These are phyloP conservation scores for Aethes cnicana DNA, from an alignment of 2,888 invertebrate genomes.

Conservation along the genomic window DNA sequence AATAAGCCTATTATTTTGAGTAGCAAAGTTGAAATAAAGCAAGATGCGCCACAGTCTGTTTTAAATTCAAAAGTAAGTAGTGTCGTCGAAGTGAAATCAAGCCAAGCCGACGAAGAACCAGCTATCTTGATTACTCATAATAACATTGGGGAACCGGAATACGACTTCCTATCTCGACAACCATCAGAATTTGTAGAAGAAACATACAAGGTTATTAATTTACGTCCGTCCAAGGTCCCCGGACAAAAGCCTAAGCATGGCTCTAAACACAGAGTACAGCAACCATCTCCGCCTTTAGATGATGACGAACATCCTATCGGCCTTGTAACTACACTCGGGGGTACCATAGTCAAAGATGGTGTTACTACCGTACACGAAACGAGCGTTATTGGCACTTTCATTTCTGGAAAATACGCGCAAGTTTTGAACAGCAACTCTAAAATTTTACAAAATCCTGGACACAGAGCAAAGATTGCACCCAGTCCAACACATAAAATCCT, in stretches of 20 bases:
- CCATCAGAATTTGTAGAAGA: slow-evolving; percentile 93
- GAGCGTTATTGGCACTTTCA: slow-evolving; percentile 93
- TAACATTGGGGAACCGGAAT: slow-evolving; percentile 90
- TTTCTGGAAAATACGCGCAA: slow-evolving; percentile 94
- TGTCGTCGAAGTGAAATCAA: slow-evolving; percentile 79
- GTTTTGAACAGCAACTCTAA: slow-evolving; percentile 91
- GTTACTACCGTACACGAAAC: slow-evolving; percentile 93
- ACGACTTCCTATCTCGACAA: slow-evolving; percentile 92
- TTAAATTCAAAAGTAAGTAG: slow-evolving; percentile 77
- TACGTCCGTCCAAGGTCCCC: slow-evolving; percentile 85
- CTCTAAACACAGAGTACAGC: slow-evolving; percentile 66
- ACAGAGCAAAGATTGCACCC: slow-evolving; percentile 85
- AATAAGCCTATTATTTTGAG: slow-evolving; percentile 68
- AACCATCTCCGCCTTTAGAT: slow-evolving; percentile 70
- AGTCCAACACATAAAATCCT: slow-evolving; percentile 86
- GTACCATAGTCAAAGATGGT: slow-evolving; percentile 91
- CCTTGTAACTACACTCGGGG: slow-evolving; percentile 91
- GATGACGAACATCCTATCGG: slow-evolving; percentile 89
- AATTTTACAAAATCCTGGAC: slow-evolving; percentile 73
- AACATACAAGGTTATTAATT: slow-evolving; percentile 91
- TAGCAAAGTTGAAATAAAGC: slow-evolving; percentile 77
- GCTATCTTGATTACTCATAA: slow-evolving; percentile 85
- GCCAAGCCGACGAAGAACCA: slow-evolving; percentile 76
- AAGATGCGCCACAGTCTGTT: slow-evolving; percentile 58
- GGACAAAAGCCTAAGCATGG: slow-evolving; percentile 72